phyloP scores from a whole-genome alignment of 1,140 invertebrate genomes.

The Tetragonula clypearis region DNA sequence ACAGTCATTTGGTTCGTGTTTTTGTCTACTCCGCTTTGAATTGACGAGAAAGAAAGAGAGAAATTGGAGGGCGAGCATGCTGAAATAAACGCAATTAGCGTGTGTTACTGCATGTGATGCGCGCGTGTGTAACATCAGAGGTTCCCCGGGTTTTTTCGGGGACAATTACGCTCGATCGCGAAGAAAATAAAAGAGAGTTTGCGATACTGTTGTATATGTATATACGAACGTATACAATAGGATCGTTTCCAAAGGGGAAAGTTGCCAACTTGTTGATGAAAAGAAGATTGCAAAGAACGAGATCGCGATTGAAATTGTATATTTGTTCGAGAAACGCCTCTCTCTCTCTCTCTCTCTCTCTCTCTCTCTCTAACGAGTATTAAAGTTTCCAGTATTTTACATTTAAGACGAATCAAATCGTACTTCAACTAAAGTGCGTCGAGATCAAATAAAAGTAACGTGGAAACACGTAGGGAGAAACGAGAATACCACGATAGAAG shows the following conservation, averaged over 20 bases:
- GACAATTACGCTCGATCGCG: conserved; percentile 54
- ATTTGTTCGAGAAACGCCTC: too few relatives aligned
- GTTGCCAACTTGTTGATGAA: conserved; percentile 35
- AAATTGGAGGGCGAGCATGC: not conserved
- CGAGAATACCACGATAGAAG: not conserved
- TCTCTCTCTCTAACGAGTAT: not conserved
- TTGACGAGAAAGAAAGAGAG: not conserved
- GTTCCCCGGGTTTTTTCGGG: conserved; percentile 4
- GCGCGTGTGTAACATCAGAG: conserved; percentile 44
- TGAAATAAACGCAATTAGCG: conserved; percentile 8
- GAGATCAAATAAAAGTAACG: not conserved
- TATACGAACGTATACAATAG: too few relatives aligned
- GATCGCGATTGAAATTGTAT: conserved; percentile 49
- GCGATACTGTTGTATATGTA: not conserved
- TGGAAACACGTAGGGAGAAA: not conserved
- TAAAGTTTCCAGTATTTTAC: too few relatives aligned
- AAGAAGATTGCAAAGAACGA: conserved; percentile 48
- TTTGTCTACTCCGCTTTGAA: not conserved
- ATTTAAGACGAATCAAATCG: not conserved
- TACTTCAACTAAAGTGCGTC: too few relatives aligned
- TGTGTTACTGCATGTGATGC: not conserved
- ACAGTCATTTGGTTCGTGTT: not conserved
- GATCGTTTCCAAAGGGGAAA: conserved; percentile 25
- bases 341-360: too few relatives aligned
- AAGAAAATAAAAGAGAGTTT: conserved; percentile 49